A percentile compares a stretch with the other conserved stretches of the same genome.
Conservation (phyloP, 2,113 vertebrate genomes). For the Rhipidura dahli region DNA sequence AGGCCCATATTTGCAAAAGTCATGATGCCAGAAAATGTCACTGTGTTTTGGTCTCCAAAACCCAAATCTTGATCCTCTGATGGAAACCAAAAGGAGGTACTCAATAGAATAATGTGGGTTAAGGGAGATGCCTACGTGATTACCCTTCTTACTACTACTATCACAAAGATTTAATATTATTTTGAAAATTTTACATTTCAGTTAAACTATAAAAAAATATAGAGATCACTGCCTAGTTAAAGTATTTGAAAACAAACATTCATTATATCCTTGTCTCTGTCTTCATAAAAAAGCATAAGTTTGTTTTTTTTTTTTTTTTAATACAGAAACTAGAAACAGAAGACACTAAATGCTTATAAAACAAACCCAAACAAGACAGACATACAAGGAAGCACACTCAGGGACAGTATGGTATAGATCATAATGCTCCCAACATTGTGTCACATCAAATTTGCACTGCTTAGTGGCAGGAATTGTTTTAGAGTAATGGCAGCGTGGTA, state of each 20-base stretch:
- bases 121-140: background rate
- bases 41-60: background rate
- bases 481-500: background rate
- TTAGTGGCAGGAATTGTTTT: background rate
- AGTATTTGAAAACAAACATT: background rate
- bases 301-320: background rate
- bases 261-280: background rate
- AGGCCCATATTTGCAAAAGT: background rate
- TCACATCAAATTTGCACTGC: background rate
- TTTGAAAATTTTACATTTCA: background rate
- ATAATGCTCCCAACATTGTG: background rate
- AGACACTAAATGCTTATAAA: background rate
- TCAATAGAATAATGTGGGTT: background rate
- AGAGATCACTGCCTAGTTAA: background rate
- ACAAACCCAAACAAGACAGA: background rate
- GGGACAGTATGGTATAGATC: background rate
- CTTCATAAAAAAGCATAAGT: background rate
- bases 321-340: background rate
- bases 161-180: background rate
- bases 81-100: background rate
- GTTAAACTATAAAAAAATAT: background rate
- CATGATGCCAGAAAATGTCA: background rate
- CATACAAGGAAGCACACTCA: accelerated
- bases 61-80: background rate
- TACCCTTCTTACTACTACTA: background rate